phyloP scores from a whole-genome alignment of 2,113 vertebrate species.

The Pontoporia blainvillei region DNA sequence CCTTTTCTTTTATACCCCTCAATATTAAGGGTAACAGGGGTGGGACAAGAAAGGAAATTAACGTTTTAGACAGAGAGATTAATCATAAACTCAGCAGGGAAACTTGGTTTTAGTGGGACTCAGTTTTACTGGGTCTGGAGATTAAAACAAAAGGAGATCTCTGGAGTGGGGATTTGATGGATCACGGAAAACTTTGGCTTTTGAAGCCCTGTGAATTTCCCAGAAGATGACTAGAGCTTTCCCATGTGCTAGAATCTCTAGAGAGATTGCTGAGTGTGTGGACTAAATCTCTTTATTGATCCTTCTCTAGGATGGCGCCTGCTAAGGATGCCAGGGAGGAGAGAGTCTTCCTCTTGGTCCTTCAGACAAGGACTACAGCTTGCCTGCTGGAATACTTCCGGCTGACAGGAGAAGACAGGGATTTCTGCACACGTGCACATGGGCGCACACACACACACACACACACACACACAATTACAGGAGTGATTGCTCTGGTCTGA shows the following conservation, averaged over 20 bases:
- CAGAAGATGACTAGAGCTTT: neutral
- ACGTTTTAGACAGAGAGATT: neutral
- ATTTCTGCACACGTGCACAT: neutral
- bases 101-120: no score
- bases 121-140: neutral
- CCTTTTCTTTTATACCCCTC: neutral
- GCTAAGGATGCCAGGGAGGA: neutral
- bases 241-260: neutral
- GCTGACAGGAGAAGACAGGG: neutral
- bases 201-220: neutral
- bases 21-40: no score
- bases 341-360: neutral
- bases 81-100: no score
- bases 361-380: neutral
- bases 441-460: no score
- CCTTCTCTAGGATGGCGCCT: neutral
- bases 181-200: neutral
- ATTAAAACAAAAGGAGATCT: neutral
- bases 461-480: fast-evolving
- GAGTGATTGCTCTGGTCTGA: neutral
- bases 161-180: neutral
- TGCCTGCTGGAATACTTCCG: neutral
- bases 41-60: neutral
- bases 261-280: neutral
- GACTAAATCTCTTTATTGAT: neutral